Conservation (phyloP, 2,113 vertebrate species). For the Meleagris gallopavo region DNA sequence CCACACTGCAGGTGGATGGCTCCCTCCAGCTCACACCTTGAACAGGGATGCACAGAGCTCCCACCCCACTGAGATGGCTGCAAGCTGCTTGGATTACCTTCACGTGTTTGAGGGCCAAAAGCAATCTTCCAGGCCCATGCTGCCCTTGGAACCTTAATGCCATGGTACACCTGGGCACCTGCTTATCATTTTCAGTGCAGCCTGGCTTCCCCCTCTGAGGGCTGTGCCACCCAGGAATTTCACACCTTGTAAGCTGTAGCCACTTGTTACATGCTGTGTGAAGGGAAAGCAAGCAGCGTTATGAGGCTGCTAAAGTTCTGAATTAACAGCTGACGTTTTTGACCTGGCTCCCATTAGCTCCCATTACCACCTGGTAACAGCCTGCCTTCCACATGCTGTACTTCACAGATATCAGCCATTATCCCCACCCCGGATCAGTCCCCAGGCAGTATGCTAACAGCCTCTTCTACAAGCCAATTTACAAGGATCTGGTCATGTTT, state of each 20-base stretch:
- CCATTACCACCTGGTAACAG: slow-evolving; percentile 86
- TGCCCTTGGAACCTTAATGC: background rate
- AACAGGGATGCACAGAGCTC: accelerated
- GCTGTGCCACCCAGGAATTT: slow-evolving; percentile 3
- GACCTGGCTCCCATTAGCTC: slow-evolving; percentile 86
- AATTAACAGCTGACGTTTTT: slow-evolving; percentile 83
- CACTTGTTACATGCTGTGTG: slow-evolving; percentile 72
- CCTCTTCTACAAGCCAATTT: slow-evolving; percentile 99
- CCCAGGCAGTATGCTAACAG: slow-evolving; percentile 99
- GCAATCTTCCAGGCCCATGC: background rate
- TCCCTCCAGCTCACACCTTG: accelerated
- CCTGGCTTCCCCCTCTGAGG: background rate
- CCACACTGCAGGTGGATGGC: background rate
- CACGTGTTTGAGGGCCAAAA: background rate
- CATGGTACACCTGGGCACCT: background rate
- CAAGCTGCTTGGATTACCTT: background rate
- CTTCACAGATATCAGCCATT: slow-evolving; percentile 92
- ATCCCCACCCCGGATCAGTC: slow-evolving; percentile 94
- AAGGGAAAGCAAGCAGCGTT: slow-evolving; percentile 48
- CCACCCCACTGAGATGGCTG: background rate
- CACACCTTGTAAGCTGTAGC: slow-evolving; percentile 22
- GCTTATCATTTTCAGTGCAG: background rate
- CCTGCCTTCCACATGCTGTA: slow-evolving; percentile 87
- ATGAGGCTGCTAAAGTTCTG: slow-evolving; percentile 66
- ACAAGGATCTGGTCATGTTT: slow-evolving; percentile 99